Base-by-base conservation (phyloP, 2,113 vertebrate species). In the Sylvia atricapilla region DNA sequence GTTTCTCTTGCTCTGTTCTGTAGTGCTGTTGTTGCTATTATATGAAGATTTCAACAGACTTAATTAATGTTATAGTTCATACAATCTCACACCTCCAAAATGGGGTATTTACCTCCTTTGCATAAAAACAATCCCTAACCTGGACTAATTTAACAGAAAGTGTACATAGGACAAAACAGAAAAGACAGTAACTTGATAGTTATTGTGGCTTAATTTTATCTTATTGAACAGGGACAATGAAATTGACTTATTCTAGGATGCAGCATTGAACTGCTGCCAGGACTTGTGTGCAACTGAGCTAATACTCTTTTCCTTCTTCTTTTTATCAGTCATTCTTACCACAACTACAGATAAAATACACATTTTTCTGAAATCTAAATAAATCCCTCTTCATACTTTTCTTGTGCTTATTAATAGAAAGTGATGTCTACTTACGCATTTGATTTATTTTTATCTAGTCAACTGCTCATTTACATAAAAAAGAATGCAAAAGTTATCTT, bases 361-460 rank as follows among this genome's bases (percentile, higher is more conserved):
- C 12, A 25, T 19, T 53, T 79, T 85, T 70, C 53, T 66, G 84
- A 83, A 89, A 43, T 41, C 49, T 58, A 95, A 93, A 95, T 91
- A 91, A 93, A 93, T 52, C 68, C 35, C 43, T 62, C 87, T 90
- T 93, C 87, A 70, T 37, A n/a, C 43, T 95, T 91, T 83, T 73
- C 22, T 70, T 77, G 35, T 74, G 35, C 25, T 43, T 84, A 50
- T 59, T 88, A 35, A 82, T 85, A 88, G 27, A 94, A 95, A 89
- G 46, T 63, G 70, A 93, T 6, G 8, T 44, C 63, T 83, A 13
- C 31, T 78, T 84, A 89, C 0, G 10, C 18, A 55, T 83, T 76
- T 33, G 9, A 16, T 91, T 91, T 95, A 96, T 95, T 95, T 95
- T 88, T 95, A 93, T 66, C 84, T 37, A 73, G 25, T 69, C 84